Percentiles rank a stretch among this genome's conserved stretches.
Conservation (phyloP, 2,113 vertebrate species). For the Halichoerus grypus region DNA sequence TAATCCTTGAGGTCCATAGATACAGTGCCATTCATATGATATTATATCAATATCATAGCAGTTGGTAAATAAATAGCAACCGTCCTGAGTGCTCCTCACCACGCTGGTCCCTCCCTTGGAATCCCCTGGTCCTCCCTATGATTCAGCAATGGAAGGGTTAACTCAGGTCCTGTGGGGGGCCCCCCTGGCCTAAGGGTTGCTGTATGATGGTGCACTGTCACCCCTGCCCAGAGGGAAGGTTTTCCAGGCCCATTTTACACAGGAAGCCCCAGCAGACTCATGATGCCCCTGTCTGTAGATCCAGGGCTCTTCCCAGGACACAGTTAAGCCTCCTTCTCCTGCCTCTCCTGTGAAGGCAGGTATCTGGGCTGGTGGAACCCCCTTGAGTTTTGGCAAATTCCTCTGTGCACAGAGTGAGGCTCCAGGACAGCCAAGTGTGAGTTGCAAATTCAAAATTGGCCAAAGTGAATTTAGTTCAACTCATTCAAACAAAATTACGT, state of each 20-base stretch:
- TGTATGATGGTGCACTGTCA: background rate
- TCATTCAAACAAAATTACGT: constrained; percentile 51
- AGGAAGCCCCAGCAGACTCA: background rate
- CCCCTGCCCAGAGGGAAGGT: no score
- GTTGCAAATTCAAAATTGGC: constrained; percentile 69
- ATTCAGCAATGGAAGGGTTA: background rate
- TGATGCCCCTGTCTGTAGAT: background rate
- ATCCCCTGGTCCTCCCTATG: background rate
- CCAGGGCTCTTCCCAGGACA: background rate
- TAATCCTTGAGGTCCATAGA: background rate
- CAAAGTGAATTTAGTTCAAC: constrained; percentile 79
- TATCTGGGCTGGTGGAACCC: background rate
- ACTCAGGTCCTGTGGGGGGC: fast-evolving
- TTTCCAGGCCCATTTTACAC: background rate
- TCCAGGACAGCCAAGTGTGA: background rate
- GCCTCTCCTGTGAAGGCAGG: background rate
- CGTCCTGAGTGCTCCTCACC: background rate
- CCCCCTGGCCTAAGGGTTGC: background rate
- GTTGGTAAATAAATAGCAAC: background rate
- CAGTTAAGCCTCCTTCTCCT: background rate
- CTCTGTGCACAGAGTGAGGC: background rate
- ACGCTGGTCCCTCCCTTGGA: background rate
- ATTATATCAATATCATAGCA: background rate
- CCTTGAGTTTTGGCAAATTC: background rate
- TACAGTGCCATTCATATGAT: background rate